phyloP scores from a whole-genome alignment of 2,888 invertebrate species.

The Acrobasis consociella region DNA sequence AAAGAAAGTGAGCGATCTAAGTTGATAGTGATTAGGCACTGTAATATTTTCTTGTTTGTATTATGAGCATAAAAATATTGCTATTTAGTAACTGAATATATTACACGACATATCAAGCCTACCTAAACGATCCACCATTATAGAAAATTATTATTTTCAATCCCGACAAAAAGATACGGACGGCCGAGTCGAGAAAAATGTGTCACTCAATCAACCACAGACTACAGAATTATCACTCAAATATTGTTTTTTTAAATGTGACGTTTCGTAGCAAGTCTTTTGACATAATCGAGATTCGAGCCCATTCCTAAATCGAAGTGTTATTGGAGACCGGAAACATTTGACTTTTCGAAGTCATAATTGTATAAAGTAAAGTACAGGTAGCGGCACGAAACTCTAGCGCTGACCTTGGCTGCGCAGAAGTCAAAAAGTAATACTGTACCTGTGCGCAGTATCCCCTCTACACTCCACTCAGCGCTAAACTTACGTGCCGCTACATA shows the following conservation, averaged over 20 bases:
- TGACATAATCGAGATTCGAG: no score
- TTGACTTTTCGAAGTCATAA: no score
- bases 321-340: no score
- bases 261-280: no score
- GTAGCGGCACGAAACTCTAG: no score
- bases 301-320: no score
- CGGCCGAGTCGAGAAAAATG: slow-evolving; percentile 53
- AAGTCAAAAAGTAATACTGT: no score
- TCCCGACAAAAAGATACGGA: slow-evolving; percentile 42
- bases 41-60: not conserved
- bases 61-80: not conserved
- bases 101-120: slow-evolving; percentile 34
- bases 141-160: slow-evolving; percentile 59
- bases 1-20: slow-evolving; percentile 73
- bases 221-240: not conserved
- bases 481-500: no score
- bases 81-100: not conserved
- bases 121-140: slow-evolving; percentile 82
- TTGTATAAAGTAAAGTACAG: no score
- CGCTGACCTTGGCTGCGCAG: no score
- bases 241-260: not conserved
- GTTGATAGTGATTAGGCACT: slow-evolving; percentile 57
- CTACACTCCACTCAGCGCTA: no score
- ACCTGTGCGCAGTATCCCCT: no score
- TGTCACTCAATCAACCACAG: slow-evolving; percentile 52